These are phyloP conservation scores for Menidia menidia DNA, from an alignment of 2,797 vertebrate species.

Conservation along the genomic window DNA sequence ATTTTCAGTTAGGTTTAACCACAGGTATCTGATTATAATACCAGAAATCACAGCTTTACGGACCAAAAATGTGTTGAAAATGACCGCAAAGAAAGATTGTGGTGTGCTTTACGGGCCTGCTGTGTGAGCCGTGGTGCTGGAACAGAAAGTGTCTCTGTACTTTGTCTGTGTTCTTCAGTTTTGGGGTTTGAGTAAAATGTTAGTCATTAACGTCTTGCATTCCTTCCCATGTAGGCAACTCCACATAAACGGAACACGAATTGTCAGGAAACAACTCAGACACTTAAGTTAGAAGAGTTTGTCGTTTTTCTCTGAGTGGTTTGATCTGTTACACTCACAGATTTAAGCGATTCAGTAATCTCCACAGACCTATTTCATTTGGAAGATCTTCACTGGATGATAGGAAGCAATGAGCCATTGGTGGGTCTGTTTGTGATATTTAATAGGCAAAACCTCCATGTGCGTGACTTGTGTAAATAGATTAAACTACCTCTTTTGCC, in stretches of 20 bases:
- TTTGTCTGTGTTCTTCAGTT: background rate
- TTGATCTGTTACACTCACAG: background rate
- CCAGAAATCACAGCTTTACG: background rate
- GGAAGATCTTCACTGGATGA: background rate
- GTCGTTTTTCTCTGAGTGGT: background rate
- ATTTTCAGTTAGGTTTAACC: conserved; percentile 17
- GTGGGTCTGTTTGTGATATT: too few species aligned
- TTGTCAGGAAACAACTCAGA: background rate
- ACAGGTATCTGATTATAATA: conserved; percentile 17
- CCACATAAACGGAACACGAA: background rate
- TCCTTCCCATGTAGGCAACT: conserved; percentile 3
- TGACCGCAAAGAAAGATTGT: background rate
- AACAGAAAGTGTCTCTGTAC: background rate
- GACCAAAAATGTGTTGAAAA: conserved; percentile 2
- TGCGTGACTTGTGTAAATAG: too few species aligned
- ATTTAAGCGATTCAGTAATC: background rate
- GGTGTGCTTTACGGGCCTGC: too few species aligned
- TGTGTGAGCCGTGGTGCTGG: too few species aligned
- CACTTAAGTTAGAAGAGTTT: background rate
- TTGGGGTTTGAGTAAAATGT: background rate
- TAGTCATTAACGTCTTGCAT: background rate
- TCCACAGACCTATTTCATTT: background rate
- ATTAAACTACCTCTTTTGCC: background rate
- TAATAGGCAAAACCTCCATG: too few species aligned
- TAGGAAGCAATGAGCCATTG: background rate